Evolutionary conservation across 2,888 invertebrate genomes (phyloP), one percentile per base, ranked within the genome.

Genomic region (Venusia cambrica): DNA sequence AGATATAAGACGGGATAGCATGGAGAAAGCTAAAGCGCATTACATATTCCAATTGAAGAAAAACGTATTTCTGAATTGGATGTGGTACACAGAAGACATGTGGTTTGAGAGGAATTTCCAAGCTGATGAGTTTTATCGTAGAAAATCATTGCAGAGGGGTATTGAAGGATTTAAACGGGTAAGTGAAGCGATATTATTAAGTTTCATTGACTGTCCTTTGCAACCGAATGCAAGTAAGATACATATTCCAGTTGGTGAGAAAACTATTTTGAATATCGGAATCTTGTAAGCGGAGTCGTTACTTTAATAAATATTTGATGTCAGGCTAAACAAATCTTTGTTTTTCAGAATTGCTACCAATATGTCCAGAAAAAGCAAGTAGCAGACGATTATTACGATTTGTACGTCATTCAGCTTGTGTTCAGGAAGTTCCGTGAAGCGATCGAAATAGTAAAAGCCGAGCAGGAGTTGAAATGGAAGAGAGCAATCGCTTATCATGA

Each of bases 321-420:
- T n/a, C n/a, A n/a, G n/a, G n/a, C 3, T 4, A 13, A 6, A 4
- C 10, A 4, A 16, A 16, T 2, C 19, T 25, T 9, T n/a, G 8
- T 24, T 12, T 35, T 77, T 37, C 55, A 90, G 89, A 68, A 76
- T 38, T 75, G 81, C 33, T 56, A 73, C 30, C 73, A 77, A 20
- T 79, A 72, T 35, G 69, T 80, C 17, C 74, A 89, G 45, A 90
- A 91, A 62, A 78, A 84, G 55, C 91, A 92, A 77, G 92, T 93
- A 1, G 94, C 94, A 2, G 88, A 90, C 33, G 94, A 94, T 66
- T 92, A 92, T 70, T 90, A 90, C 50, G 92, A 93, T 41, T 77
- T 92, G 34, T 90, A 88, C 48, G 56, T 91, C n/a, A 78, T 81
- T 22, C 88, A 89, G 27, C 56, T 76, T 19, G 77, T 77, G 25